A percentile compares a stretch with the other conserved stretches of the same genome.
Conservation (phyloP, 2,888 invertebrate genomes). For the Ophonus ardosiacus region DNA sequence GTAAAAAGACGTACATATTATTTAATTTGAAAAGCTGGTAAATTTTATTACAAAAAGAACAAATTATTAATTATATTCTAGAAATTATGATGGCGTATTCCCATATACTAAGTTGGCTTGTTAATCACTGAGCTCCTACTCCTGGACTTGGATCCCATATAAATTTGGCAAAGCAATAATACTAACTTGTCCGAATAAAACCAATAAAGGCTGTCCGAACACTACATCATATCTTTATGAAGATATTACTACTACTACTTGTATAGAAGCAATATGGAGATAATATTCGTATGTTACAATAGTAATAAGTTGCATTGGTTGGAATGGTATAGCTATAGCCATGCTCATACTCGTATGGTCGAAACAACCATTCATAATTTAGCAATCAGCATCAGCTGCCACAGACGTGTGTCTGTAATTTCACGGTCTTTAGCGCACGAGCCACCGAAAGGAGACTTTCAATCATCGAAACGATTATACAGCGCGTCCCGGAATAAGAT, state of each 20-base stretch:
- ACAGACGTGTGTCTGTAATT: conserved; percentile 1
- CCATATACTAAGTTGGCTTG: too few relatives aligned
- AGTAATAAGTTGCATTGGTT: not conserved
- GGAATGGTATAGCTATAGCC: not conserved
- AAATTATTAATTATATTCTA: too few relatives aligned
- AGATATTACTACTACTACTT: not conserved
- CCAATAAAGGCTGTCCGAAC: not conserved
- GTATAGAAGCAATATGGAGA: not conserved
- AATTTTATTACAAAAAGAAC: too few relatives aligned
- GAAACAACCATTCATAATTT: conserved; percentile 16
- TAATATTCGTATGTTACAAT: not conserved
- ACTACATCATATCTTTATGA: not conserved
- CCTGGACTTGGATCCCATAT: not conserved
- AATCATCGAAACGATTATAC: not conserved
- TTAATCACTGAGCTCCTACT: not conserved
- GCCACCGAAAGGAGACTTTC: conserved; percentile 28
- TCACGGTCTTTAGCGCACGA: not conserved
- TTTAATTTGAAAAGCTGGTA: too few relatives aligned
- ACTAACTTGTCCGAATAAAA: not conserved
- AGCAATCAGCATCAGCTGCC: conserved; percentile 36
- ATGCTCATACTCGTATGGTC: not conserved
- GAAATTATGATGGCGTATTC: too few relatives aligned
- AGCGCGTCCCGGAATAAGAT: not conserved
- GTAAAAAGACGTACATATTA: too few relatives aligned
- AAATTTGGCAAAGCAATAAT: not conserved